phyloP scores from a whole-genome alignment of 2,888 invertebrate genomes.

The Perizoma flavofasciatum region DNA sequence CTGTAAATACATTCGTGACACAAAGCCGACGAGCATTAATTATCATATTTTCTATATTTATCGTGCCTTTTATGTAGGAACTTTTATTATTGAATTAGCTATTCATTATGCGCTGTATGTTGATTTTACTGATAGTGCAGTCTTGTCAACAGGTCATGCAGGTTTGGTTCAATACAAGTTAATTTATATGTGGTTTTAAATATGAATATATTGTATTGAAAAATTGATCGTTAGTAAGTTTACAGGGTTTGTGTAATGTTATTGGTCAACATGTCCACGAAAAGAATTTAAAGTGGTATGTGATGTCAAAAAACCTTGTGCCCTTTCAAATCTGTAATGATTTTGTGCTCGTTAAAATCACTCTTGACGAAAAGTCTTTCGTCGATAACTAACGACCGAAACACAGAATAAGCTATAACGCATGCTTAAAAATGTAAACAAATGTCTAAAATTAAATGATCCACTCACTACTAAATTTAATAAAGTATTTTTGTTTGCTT shows the following conservation, averaged over 20 bases:
- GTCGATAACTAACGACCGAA: conserved; percentile 1
- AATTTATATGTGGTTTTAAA: neutral
- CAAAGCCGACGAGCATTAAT: conserved; percentile 11
- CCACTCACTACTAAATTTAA: conserved; percentile 14
- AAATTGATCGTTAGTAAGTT: too few species aligned
- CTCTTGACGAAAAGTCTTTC: conserved; percentile 1
- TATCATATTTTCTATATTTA: conserved; percentile 12
- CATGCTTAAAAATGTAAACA: conserved; percentile 10
- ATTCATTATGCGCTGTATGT: conserved; percentile 13
- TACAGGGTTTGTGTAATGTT: too few species aligned
- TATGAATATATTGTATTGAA: too few species aligned
- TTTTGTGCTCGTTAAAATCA: conserved; percentile 10
- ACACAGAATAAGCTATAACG: neutral
- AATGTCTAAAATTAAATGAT: conserved; percentile 14
- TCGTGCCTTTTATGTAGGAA: neutral
- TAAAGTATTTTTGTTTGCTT: conserved; percentile 19
- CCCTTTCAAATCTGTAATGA: too few species aligned
- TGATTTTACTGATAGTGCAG: conserved; percentile 14
- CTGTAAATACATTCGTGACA: conserved; percentile 17
- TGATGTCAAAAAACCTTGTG: too few species aligned
- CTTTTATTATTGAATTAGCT: conserved; percentile 2
- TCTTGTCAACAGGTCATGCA: conserved; percentile 2
- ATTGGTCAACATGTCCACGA: too few species aligned
- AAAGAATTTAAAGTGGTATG: too few species aligned
- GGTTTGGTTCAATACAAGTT: too few species aligned